Evolutionary conservation across 2,797 vertebrate genomes (phyloP), one percentile per base, ranked within the genome.

Genomic region (Galago senegalensis): DNA sequence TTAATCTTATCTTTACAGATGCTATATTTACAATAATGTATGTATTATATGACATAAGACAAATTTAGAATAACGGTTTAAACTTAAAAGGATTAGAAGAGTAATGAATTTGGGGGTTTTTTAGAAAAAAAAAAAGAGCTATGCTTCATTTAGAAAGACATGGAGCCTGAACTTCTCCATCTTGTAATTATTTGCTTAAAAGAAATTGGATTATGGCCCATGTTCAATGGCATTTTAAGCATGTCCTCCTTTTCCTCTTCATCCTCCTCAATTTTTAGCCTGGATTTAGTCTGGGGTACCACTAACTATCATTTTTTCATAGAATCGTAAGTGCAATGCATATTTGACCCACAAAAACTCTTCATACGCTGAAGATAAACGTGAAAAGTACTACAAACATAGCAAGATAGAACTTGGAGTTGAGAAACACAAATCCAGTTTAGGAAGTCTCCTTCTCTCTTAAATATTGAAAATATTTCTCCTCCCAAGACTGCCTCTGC

Each of bases 391-490:
- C 67, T 61, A 82, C 31, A 76, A 69, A 96, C 91, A 85, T 40
- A 21, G 4, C 89, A 58, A 95, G 76, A 70, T 89, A 92, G 87
- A 73, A 77, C 58, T 73, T 20, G 46, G 23, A 94, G 69, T 95
- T 90, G 75, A 98, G 96, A 96, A 98, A 98, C 82, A 96, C 96
- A 97, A 96, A 77, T 93, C 89, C 91, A 97, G 82, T 97, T 98
- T 98, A 96, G 96, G 97, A 98, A 97, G 92, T 79, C 91, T 96
- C 91, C 96, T 95, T 97, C 96, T 97, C 95, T 65, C 96, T 97
- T 98, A 97, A 89, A 95, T 96, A 96, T 98, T 97, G 97, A 97
- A 97, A 98, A 95, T 89, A 93, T 97, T 97, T 98, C n/a, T 92
- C 49, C 65, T 96, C 49, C 1, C 97, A 97, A 93, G 95, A 95